Conservation (phyloP, 2,888 invertebrate genomes). For the Aproaerema taeniolella region DNA sequence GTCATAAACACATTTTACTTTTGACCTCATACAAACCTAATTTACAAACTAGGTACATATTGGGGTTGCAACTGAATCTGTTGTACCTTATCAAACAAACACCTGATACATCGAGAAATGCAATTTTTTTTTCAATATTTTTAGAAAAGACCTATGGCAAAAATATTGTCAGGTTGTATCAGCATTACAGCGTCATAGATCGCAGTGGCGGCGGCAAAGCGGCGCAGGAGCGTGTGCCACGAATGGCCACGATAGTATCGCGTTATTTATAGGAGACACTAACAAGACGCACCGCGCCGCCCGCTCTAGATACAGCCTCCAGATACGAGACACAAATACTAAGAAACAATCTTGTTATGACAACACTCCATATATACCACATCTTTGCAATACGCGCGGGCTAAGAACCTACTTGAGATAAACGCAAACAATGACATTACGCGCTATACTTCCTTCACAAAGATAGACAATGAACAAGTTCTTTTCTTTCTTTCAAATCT, state of each 20-base stretch:
- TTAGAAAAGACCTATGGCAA: no score
- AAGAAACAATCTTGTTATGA: constrained; percentile 30
- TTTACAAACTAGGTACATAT: no score
- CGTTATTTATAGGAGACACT: constrained; percentile 57
- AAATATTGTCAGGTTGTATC: no score
- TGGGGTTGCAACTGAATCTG: no score
- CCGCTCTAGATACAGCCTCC: constrained; percentile 30
- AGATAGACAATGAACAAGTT: constrained; percentile 23
- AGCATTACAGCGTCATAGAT: no score
- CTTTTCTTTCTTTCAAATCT: constrained; percentile 18
- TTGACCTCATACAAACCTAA: no score
- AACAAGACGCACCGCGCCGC: constrained; percentile 47
- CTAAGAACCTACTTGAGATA: no score
- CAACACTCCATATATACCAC: constrained; percentile 16
- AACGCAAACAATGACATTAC: constrained; percentile 26
- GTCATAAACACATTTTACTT: no score
- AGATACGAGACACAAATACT: constrained; percentile 29
- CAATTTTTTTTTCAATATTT: no score
- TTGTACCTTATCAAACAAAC: no score
- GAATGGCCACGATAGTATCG: constrained; percentile 44
- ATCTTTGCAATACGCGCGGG: not conserved
- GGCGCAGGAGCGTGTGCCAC: constrained; percentile 25
- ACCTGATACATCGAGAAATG: no score
- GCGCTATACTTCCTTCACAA: constrained; percentile 17
- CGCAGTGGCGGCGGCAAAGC: no score